Evolutionary conservation across 2,888 invertebrate species (phyloP), one percentile per base, ranked within the genome.

Genomic region (Cryptocheilus praepositus): DNA sequence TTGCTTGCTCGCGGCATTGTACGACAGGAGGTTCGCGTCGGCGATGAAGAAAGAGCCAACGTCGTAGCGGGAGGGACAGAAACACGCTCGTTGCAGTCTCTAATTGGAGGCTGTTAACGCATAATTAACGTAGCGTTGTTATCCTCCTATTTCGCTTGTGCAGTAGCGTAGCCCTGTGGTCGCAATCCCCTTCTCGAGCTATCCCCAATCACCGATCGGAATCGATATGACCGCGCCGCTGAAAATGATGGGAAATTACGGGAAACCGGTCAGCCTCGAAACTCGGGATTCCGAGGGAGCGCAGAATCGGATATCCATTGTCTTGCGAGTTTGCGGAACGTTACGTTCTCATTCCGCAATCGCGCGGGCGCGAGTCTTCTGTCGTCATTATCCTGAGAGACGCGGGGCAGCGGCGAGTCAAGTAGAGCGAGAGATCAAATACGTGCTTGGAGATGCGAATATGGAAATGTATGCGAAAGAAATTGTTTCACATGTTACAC

Each of bases 41-140:
- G 59, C 66, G 54, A 67, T 4, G 36, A 36, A 36, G 36, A 71
- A 75, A 66, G 74, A 70, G 73, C 73, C 70, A 81, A 4, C 43
- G 36, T 15, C 11, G 16, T 15, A 56, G 16, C 18, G 67, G 55
- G 65, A 18, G 16, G 49, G n/a, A n/a, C 1, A 49, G 16, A 36
- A 36, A 36, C 63, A 70, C 63, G 66, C 74, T 69, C 73, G 75
- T 77, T 74, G 80, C 77, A 72, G 78, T 76, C 81, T 82, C 81
- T 82, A 85, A 83, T 85, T 83, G 82, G 80, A 81, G 77, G 77
- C 83, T 81, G 82, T 83, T 84, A 82, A 83, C 80, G 80, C 81
- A 81, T 85, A 84, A 85, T 85, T 85, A 84, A 85, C 81, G 79
- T 65, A 66, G 74, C 74, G 75, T 71, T 76, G 75, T 73, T 73